phyloP scores from a whole-genome alignment of 1,140 invertebrate species.

The Monochamus saltuarius region DNA sequence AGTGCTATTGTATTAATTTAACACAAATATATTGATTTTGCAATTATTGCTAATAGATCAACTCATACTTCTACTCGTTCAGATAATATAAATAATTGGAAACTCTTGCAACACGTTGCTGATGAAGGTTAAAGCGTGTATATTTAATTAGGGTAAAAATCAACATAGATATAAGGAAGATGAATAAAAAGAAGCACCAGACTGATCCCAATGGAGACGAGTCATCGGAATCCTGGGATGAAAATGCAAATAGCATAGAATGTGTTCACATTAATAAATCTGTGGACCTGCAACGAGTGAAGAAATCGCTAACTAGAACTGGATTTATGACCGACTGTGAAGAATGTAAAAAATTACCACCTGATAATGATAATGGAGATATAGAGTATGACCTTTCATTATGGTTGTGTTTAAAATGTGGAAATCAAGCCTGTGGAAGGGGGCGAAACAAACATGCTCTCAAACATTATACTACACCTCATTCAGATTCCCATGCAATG shows the following conservation, averaged over 20 bases:
- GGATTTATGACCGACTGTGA: conserved; percentile 62
- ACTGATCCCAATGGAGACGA: conserved; percentile 61
- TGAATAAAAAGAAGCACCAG: conserved; percentile 67
- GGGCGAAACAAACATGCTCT: conserved; percentile 71
- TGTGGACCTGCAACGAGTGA: conserved; percentile 64
- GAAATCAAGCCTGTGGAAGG: conserved; percentile 74
- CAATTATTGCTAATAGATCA: too few species aligned
- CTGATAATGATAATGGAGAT: conserved; percentile 41
- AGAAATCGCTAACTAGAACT: conserved; percentile 60
- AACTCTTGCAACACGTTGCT: too few species aligned
- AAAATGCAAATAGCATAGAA: conserved; percentile 52
- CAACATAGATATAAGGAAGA: conserved; percentile 29
- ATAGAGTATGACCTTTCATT: conserved; percentile 58
- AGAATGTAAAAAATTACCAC: conserved; percentile 58
- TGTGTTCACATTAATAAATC: conserved; percentile 72
- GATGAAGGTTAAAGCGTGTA: conserved; percentile 5
- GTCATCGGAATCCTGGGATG: conserved; percentile 62
- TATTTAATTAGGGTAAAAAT: conserved; percentile 9
- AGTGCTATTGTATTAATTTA: too few species aligned
- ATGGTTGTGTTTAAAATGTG: conserved; percentile 74
- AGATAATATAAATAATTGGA: too few species aligned
- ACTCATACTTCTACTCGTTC: too few species aligned
- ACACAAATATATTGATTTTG: too few species aligned
- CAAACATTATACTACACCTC: conserved; percentile 73
- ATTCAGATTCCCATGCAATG: conserved; percentile 74